These are phyloP conservation scores for Eumaeus atala DNA, from an alignment of 1,140 invertebrate species.

Conservation along the genomic window DNA sequence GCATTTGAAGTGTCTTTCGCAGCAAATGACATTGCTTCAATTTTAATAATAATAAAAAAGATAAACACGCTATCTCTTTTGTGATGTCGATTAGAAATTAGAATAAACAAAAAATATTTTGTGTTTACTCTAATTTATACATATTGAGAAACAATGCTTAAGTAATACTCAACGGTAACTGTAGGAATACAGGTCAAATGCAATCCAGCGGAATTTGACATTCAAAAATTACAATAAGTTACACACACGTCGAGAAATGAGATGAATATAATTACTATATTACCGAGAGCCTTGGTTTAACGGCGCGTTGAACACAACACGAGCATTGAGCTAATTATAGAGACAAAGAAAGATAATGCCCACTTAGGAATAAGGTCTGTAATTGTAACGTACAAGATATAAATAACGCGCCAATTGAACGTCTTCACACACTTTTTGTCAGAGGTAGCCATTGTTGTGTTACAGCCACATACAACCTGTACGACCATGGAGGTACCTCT, in stretches of 20 bases:
- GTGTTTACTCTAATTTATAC: neutral
- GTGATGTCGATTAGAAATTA: slow-evolving; percentile 5
- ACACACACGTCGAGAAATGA: slow-evolving; percentile 16
- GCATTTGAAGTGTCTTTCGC: too few species aligned
- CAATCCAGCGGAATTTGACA: slow-evolving; percentile 6
- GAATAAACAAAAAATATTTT: neutral
- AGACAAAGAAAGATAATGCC: slow-evolving; percentile 2
- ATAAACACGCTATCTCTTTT: too few species aligned
- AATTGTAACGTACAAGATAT: too few species aligned
- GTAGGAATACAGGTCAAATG: slow-evolving; percentile 3
- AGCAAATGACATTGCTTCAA: too few species aligned
- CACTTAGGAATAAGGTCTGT: neutral
- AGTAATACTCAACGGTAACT: neutral
- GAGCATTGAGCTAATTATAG: neutral
- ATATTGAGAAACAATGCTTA: neutral
- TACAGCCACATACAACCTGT: too few species aligned
- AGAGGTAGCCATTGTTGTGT: too few species aligned
- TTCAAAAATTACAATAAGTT: slow-evolving; percentile 27
- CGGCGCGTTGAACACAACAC: slow-evolving; percentile 17
- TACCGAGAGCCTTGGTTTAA: slow-evolving; percentile 21
- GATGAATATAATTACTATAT: slow-evolving; percentile 26
- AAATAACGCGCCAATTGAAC: too few species aligned
- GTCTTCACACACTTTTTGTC: too few species aligned
- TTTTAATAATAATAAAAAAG: too few species aligned
- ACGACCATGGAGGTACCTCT: too few species aligned